Conservation (phyloP, 2,113 vertebrate genomes). For the Rhinoderma darwinii region DNA sequence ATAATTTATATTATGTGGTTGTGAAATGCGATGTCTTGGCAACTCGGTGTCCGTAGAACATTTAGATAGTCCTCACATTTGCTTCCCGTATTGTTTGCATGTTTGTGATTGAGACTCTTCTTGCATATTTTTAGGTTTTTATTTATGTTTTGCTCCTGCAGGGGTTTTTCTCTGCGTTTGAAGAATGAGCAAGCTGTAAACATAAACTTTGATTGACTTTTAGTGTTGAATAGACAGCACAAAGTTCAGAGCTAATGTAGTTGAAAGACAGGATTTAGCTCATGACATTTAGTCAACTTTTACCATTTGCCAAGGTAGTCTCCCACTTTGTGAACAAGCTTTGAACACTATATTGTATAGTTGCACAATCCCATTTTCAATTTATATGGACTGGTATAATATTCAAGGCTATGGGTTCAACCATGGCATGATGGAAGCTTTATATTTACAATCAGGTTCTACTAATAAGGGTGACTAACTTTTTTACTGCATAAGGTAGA, state of each 20-base stretch:
- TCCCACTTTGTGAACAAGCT: not conserved
- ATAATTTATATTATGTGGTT: not conserved
- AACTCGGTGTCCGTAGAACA: not conserved
- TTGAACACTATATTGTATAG: not conserved
- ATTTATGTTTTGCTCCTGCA: not conserved
- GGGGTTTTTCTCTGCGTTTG: not conserved
- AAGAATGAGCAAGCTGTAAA: not conserved
- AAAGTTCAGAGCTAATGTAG: not conserved
- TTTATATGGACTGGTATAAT: too few species aligned
- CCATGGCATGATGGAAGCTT: too few species aligned
- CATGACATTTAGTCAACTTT: not conserved
- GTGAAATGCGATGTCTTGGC: not conserved
- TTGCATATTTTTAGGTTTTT: not conserved
- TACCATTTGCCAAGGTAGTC: not conserved
- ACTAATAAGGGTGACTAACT: too few species aligned
- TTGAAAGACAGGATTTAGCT: not conserved
- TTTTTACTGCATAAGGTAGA: too few species aligned
- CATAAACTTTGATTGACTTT: not conserved
- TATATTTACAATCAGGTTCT: too few species aligned
- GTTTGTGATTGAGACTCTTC: not conserved
- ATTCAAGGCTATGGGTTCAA: too few species aligned
- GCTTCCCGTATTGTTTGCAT: not conserved
- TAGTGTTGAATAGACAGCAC: not conserved
- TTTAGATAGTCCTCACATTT: not conserved
- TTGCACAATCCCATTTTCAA: too few species aligned